Percentiles rank a stretch among this genome's conserved stretches.
phyloP scores from a whole-genome alignment of 2,797 vertebrate genomes.

The Poecilia wingei region DNA sequence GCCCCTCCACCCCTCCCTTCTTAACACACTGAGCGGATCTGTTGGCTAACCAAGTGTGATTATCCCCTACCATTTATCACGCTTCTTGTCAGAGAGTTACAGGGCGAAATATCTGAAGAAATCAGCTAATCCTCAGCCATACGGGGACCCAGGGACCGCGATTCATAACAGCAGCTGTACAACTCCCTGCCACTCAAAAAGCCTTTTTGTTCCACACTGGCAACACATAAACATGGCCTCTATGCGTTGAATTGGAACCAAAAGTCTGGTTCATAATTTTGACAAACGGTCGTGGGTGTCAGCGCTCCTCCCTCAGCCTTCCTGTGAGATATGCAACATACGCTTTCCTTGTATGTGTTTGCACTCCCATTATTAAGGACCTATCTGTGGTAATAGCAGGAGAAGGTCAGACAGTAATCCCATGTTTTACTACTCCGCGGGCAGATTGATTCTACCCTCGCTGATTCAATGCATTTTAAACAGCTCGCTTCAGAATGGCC shows the following conservation, averaged over 20 bases:
- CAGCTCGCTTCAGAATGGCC: conserved; percentile 74
- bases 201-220: conserved; percentile 51
- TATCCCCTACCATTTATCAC: conserved; percentile 77
- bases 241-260: conserved; percentile 42
- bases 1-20: conserved; percentile 23
- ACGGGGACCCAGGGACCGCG: conserved; percentile 57
- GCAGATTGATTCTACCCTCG: conserved; percentile 76
- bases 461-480: conserved; percentile 82
- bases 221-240: conserved; percentile 42
- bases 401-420: conserved; percentile 80
- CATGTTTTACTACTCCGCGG: conserved; percentile 72
- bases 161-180: conserved; percentile 71
- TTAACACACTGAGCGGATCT: conserved; percentile 72
- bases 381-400: conserved; percentile 59
- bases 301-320: conserved; percentile 29
- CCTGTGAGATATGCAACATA: conserved; percentile 44
- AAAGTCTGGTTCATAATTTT: conserved; percentile 21
- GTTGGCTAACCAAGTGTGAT: conserved; percentile 80
- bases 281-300: conserved; percentile 14
- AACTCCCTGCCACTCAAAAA: conserved; percentile 62
- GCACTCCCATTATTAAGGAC: conserved; percentile 54
- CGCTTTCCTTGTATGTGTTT: conserved; percentile 61
- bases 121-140: conserved; percentile 73
- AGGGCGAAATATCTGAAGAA: conserved; percentile 76
- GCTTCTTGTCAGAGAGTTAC: conserved; percentile 75